Evolutionary conservation across 2,797 vertebrate genomes (phyloP), one percentile per base, ranked within the genome.

Genomic region (Cuculus canorus): DNA sequence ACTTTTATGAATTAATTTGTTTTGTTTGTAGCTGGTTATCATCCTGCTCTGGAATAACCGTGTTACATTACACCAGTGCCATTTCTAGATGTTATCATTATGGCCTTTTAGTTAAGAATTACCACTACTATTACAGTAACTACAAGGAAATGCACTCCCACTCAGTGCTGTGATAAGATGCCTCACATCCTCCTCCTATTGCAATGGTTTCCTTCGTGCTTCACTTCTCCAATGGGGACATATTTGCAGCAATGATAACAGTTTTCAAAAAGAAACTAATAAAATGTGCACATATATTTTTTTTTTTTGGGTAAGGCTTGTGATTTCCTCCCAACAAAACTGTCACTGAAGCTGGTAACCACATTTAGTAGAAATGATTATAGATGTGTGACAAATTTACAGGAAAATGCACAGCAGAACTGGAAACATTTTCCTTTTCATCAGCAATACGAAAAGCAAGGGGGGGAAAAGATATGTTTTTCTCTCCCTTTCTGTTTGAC

Each of bases 391-490:
- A 93, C 93, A 96, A 96, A 94, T 91, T 90, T 81, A 48, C 82
- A 92, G 89, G 68, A 75, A 95, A 92, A 95, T 80, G 79, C 45
- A 72, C 82, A 89, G 85, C 69, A 75, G 86, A 95, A 91, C 72
- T 85, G 82, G 92, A 94, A 95, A 82, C 37, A 3, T 17, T 94
- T 91, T 94, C 80, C 82, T 96, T 96, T 96, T 96, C 92, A 95
- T 96, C 85, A 96, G 86, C 71, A 95, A 30, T 72, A 16, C 52
- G 69, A 97, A 89, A 72, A 93, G 59, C 22, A n/a, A 90, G 75
- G 50, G 2, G 16, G 11, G 24, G 6, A 5, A 18, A 7, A 27
- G 37, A 18, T 65, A 16, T 86, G 48, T 81, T 86, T 95, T 92
- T 37, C 17, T 92, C 66, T 87, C 82, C 56, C 50, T 85, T 91